phyloP scores from a whole-genome alignment of 2,888 invertebrate species.

The Phengaris alcon region DNA sequence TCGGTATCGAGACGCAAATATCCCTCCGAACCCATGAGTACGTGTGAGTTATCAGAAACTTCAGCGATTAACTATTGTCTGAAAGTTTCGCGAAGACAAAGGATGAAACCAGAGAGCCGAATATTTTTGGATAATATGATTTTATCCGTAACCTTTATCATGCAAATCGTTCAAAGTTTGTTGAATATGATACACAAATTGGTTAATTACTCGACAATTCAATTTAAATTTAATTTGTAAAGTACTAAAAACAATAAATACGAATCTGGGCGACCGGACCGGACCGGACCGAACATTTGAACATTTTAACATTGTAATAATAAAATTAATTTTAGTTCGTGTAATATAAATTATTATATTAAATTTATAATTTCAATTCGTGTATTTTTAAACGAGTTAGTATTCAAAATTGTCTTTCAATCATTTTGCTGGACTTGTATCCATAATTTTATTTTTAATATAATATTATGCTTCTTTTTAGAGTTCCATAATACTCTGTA shows the following conservation, averaged over 20 bases:
- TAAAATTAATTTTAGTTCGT: too few relatives aligned
- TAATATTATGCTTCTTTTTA: too few relatives aligned
- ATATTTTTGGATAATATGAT: constrained; percentile 61
- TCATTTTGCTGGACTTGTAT: too few relatives aligned
- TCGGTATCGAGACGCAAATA: background rate
- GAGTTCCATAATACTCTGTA: too few relatives aligned
- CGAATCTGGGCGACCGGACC: too few relatives aligned
- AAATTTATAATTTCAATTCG: too few relatives aligned
- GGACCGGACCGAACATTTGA: too few relatives aligned
- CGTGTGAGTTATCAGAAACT: constrained; percentile 53
- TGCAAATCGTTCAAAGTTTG: constrained; percentile 40
- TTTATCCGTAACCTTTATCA: constrained; percentile 38
- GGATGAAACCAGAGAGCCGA: constrained; percentile 54
- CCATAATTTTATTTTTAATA: too few relatives aligned
- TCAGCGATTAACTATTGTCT: constrained; percentile 67
- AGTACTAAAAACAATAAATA: too few relatives aligned
- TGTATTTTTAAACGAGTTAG: too few relatives aligned
- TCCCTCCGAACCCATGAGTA: constrained; percentile 10
- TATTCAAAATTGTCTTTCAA: too few relatives aligned
- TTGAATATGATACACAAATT: constrained; percentile 30
- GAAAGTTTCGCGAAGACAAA: constrained; percentile 51
- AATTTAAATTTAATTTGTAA: constrained; percentile 11
- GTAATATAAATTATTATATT: background rate
- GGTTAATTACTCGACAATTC: background rate
- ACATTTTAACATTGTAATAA: too few relatives aligned